A percentile compares a stretch with the other conserved stretches of the same genome.
Evolutionary conservation across 2,797 vertebrate species (phyloP).

Genomic region (Ataeniobius toweri): DNA sequence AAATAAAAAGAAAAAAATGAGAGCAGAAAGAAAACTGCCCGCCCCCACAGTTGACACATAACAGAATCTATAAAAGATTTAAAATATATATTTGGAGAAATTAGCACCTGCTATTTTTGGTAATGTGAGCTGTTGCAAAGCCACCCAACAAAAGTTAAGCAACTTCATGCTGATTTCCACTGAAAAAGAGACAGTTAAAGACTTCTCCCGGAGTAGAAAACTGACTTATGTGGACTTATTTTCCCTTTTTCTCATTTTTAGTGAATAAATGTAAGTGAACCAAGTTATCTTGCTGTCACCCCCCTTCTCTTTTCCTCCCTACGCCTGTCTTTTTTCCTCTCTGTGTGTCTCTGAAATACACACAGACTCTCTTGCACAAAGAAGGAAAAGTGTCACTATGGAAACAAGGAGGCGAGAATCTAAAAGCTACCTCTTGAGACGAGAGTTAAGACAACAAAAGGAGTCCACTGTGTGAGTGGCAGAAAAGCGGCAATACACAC

Average conservation of each 20-base stretch:
- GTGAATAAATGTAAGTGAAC: constrained; percentile 75
- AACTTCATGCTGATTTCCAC: constrained; percentile 36
- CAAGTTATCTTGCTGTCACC: constrained; percentile 73
- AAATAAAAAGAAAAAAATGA: not conserved
- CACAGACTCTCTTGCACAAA: constrained; percentile 72
- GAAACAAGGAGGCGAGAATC: constrained; percentile 86
- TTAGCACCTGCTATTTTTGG: constrained; percentile 23
- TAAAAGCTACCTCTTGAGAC: constrained; percentile 85
- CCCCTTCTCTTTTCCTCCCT: constrained; percentile 53
- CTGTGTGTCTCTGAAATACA: constrained; percentile 67
- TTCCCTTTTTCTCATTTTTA: constrained; percentile 47
- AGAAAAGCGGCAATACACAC: constrained; percentile 67
- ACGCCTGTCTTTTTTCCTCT: constrained; percentile 66
- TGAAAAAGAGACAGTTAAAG: constrained; percentile 40
- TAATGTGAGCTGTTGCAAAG: constrained; percentile 33
- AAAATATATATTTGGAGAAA: constrained; percentile 7
- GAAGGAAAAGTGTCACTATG: constrained; percentile 86
- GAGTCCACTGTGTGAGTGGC: constrained; percentile 77
- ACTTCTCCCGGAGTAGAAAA: constrained; percentile 54
- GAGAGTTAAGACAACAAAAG: constrained; percentile 81
- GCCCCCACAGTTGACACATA: constrained; percentile 17
- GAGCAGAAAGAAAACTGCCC: constrained; percentile 9
- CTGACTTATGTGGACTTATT: constrained; percentile 38
- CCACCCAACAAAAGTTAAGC: constrained; percentile 55
- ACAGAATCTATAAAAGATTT: constrained; percentile 39